Conservation (phyloP, 2,113 vertebrate species). For the Puntigrus tetrazona region DNA sequence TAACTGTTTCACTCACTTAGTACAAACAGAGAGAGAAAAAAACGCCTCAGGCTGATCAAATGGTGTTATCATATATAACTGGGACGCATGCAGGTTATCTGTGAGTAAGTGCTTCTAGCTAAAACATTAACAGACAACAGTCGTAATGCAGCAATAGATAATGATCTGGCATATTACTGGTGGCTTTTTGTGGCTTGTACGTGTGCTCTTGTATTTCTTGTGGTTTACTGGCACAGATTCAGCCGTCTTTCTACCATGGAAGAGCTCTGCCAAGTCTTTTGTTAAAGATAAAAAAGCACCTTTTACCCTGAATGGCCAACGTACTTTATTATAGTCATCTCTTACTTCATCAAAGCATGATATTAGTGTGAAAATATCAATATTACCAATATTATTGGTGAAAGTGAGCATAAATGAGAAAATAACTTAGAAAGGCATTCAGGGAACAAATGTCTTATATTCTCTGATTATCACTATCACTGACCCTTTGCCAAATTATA, state of each 20-base stretch:
- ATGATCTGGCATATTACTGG: neutral
- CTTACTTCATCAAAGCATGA: neutral
- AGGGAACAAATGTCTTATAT: neutral
- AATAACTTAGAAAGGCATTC: neutral
- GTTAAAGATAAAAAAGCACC: neutral
- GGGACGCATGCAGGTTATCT: conserved; percentile 39
- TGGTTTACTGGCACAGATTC: neutral
- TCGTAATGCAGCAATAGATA: conserved; percentile 1
- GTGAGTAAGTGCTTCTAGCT: neutral
- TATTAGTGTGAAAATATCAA: neutral
- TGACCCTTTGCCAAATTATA: neutral
- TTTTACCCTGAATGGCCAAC: neutral
- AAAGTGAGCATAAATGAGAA: neutral
- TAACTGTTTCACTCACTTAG: conserved; percentile 14
- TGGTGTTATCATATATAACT: neutral
- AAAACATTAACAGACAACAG: conserved; percentile 51
- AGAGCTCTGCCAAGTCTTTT: neutral
- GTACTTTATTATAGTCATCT: neutral
- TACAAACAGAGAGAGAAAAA: conserved; percentile 32
- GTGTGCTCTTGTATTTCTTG: neutral
- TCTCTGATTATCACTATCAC: neutral
- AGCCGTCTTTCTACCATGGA: neutral
- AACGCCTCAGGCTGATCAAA: neutral
- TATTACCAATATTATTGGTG: neutral
- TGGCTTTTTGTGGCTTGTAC: neutral